These are phyloP conservation scores for Heliocidaris erythrogramma DNA, from an alignment of 35 echinoderm and acorn worm species.

Conservation along the genomic window DNA sequence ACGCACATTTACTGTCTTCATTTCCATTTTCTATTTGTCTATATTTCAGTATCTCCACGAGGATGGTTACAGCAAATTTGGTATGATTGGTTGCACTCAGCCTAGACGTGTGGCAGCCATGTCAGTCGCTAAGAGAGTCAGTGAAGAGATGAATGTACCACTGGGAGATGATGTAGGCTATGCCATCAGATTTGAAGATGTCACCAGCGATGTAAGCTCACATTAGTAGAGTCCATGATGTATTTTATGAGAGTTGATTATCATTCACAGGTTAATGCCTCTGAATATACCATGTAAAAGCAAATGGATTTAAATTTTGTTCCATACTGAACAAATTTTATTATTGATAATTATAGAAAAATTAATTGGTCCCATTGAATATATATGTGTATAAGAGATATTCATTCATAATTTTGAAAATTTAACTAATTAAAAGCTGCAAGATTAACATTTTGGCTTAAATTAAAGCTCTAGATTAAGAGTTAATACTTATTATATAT, in stretches of 20 bases:
- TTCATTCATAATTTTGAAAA: neutral
- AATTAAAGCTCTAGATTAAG: too few relatives aligned
- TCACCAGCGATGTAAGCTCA: conserved; percentile 84
- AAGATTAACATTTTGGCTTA: neutral
- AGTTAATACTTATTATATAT: too few relatives aligned
- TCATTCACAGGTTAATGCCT: neutral
- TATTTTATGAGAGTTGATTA: neutral
- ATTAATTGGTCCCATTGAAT: neutral
- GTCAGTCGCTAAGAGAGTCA: conserved; percentile 98
- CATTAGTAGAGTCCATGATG: neutral
- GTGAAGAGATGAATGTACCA: conserved; percentile 83
- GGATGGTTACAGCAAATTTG: conserved; percentile 96
- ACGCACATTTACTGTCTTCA: neutral
- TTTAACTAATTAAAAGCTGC: neutral
- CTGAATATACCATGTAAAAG: neutral
- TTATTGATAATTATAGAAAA: neutral
- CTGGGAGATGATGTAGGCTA: conserved; percentile 94
- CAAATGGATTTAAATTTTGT: neutral
- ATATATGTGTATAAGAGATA: neutral
- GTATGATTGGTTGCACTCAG: conserved; percentile 94
- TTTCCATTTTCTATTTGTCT: neutral
- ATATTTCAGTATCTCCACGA: conserved; percentile 84
- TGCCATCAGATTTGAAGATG: conserved; percentile 98
- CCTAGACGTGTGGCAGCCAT: conserved; percentile 93
- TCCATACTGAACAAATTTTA: neutral